phyloP scores from a whole-genome alignment of 2,113 vertebrate species.

The Corythaixoides concolor region DNA sequence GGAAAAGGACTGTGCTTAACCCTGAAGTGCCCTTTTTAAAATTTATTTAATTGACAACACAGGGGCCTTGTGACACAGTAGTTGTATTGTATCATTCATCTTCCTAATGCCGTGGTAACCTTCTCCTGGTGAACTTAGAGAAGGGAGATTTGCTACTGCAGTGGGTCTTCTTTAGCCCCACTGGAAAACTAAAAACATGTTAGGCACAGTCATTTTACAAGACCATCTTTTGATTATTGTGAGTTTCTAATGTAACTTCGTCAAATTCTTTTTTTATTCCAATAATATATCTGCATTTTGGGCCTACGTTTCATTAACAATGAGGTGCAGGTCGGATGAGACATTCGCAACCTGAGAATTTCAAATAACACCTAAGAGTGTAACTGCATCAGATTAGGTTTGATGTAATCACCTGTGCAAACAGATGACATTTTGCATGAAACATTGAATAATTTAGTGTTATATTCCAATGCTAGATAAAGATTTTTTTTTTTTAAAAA shows the following conservation, averaged over 20 bases:
- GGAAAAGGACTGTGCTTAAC: neutral
- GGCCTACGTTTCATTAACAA: neutral
- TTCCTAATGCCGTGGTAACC: neutral
- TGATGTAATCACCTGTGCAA: neutral
- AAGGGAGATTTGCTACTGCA: neutral
- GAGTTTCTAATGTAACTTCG: neutral
- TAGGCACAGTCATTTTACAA: neutral
- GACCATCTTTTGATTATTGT: neutral
- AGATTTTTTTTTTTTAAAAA: neutral
- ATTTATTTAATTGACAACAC: neutral
- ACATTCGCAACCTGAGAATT: neutral
- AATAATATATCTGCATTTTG: neutral
- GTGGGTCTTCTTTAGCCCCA: neutral
- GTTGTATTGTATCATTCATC: neutral
- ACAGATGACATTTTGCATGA: neutral
- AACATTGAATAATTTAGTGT: neutral
- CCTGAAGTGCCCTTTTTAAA: neutral
- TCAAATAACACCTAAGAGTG: neutral
- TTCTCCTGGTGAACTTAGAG: neutral
- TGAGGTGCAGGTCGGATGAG: neutral
- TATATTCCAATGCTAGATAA: neutral
- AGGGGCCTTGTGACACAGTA: neutral
- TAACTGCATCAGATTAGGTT: neutral
- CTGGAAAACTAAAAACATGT: neutral
- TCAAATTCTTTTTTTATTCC: neutral